Base-by-base conservation (phyloP, 2,113 vertebrate genomes). In the Eira barbara region DNA sequence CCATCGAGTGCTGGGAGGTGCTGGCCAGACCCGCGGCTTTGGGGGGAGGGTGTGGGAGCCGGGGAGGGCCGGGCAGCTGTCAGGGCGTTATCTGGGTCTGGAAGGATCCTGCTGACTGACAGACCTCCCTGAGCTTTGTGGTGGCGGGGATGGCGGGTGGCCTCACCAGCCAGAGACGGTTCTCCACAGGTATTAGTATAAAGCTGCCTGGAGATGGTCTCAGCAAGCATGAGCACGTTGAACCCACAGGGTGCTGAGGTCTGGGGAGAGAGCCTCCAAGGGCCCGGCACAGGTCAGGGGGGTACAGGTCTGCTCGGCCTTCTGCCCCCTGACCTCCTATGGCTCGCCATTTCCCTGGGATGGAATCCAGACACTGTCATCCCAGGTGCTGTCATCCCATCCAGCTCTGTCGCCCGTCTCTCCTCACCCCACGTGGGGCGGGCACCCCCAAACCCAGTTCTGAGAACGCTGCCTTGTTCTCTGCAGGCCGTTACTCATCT, bases 101-200 rank as follows among this genome's bases (percentile, higher is more conserved):
- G 89, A 57, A 86, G 74, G 36, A 6, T 67, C 42, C 63, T 7
- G 18, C 18, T 12, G 55, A 69, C 7, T 11, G 9, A 1, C 4
- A 3, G 71, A 36, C 67, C 59, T 65, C 82, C 92, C 86, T 15
- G 59, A 52, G 55, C 15, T 47, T 82, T 39, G 69, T 2, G 89
- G 85, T 39, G 49, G 57, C 0, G 1, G 11, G 21, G 74, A 27
- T 4, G 8, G 91, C 2, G 11, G 69, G 59, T 12, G 57, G 81
- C 89, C 93, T 42, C 15, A 31, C 82, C 11, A 7, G 42, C 4
- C 1, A 0, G 31, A 42, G 89, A 65, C 1, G 9, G 27, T 20
- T 42, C 7, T 36, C 78, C 86, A 10, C 90, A 95, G 90, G 92
- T 96, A 95, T 96, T 76, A 7, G 0, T 12, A 23, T 73, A 86